Percentiles rank a stretch among this genome's conserved stretches.
Evolutionary conservation across 2,888 invertebrate species (phyloP).

Genomic region (Chironomus riparius): DNA sequence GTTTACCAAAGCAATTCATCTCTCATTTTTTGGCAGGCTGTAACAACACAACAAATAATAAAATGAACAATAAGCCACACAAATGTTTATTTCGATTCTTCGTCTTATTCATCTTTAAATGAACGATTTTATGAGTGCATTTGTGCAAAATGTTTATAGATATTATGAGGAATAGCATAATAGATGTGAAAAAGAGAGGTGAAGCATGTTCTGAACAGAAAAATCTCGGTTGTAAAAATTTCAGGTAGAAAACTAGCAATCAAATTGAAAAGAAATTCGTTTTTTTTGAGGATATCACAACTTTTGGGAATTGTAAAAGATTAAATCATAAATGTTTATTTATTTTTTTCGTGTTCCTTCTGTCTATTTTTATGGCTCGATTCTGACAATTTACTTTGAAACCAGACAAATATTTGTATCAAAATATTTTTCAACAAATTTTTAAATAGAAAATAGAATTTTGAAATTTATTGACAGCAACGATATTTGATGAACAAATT

Average conservation of each 20-base stretch:
- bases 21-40: conserved; percentile 4
- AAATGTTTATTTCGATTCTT: background rate
- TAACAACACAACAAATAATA: background rate
- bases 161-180: background rate
- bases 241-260: background rate
- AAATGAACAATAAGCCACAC: conserved; percentile 22
- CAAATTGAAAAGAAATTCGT: too few relatives aligned
- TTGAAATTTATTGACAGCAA: too few relatives aligned
- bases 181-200: background rate
- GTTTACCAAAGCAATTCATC: conserved; percentile 16
- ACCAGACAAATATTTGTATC: too few relatives aligned
- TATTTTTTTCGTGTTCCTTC: too few relatives aligned
- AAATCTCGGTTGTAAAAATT: background rate
- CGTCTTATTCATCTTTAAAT: background rate
- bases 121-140: background rate
- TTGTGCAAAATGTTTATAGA: background rate
- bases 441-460: too few relatives aligned
- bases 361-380: too few relatives aligned
- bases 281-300: too few relatives aligned
- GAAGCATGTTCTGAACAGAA: background rate
- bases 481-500: too few relatives aligned
- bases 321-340: too few relatives aligned
- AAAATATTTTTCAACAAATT: too few relatives aligned
- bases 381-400: too few relatives aligned
- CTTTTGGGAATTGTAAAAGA: too few relatives aligned